Evolutionary conservation across 2,797 vertebrate genomes (phyloP).

Genomic region (Peromyscus melanophrys): DNA sequence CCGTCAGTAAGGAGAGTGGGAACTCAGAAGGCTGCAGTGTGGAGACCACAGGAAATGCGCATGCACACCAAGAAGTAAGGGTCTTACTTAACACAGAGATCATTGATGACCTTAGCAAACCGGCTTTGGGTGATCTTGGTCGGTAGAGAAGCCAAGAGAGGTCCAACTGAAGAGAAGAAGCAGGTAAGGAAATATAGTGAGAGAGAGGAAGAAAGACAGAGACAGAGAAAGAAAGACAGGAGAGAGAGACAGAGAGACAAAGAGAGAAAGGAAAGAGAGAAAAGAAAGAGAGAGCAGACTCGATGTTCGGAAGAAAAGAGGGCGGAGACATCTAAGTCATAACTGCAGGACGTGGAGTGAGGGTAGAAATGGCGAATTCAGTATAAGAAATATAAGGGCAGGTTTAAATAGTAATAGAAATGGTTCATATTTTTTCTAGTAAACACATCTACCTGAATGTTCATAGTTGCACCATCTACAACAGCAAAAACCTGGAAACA

Average conservation of each 20-base stretch:
- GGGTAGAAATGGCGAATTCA: not conserved
- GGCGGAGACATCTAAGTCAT: not conserved
- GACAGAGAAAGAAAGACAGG: not conserved
- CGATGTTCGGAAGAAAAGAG: not conserved
- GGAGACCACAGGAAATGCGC: not conserved
- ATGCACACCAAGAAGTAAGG: not conserved
- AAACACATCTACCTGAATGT: not conserved
- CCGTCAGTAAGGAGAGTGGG: not conserved
- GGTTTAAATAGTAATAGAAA: not conserved
- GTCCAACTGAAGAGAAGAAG: not conserved
- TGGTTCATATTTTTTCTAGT: not conserved
- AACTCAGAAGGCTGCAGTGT: not conserved
- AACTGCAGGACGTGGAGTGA: no score
- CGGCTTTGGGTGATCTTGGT: not conserved
- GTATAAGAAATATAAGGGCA: not conserved
- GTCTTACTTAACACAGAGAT: not conserved
- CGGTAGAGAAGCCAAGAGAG: not conserved
- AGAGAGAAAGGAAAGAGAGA: no score
- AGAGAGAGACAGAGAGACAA: no score
- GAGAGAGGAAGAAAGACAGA: not conserved
- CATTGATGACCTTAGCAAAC: not conserved
- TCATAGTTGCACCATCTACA: not conserved
- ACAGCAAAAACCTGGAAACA: slow-evolving; percentile 30
- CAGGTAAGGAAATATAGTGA: not conserved
- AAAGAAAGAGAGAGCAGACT: no score